Evolutionary conservation across 2,888 invertebrate species (phyloP).

Genomic region (Corbicula japonica): DNA sequence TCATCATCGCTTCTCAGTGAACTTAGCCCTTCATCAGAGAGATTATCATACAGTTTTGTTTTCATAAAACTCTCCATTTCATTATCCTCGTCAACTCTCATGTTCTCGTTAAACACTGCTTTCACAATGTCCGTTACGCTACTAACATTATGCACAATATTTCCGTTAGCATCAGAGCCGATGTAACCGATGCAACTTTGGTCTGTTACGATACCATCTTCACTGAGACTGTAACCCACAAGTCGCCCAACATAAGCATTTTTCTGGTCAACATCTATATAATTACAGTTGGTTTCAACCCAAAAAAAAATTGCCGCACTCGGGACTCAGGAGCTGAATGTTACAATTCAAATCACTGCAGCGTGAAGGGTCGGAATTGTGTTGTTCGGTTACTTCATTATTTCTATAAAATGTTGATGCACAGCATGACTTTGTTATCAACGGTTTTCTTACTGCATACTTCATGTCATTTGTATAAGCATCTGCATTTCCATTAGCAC

Average conservation of each 20-base stretch:
- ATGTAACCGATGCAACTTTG: too few relatives aligned
- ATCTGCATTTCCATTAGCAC: too few relatives aligned
- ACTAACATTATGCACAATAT: slow-evolving; percentile 35
- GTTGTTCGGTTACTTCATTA: slow-evolving; percentile 8
- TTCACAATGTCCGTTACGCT: slow-evolving; percentile 51
- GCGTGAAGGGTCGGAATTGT: slow-evolving; percentile 10
- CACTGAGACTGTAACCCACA: too few relatives aligned
- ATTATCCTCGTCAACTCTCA: slow-evolving; percentile 45
- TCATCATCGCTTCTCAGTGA: slow-evolving; percentile 60
- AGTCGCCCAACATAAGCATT: too few relatives aligned
- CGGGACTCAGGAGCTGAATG: too few relatives aligned
- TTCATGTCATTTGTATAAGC: too few relatives aligned
- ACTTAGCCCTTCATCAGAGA: slow-evolving; percentile 63
- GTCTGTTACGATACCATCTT: too few relatives aligned
- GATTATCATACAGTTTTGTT: slow-evolving; percentile 54
- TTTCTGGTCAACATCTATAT: too few relatives aligned
- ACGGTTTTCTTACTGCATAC: neutral
- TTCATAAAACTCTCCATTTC: slow-evolving; percentile 66
- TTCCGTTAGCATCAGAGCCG: slow-evolving; percentile 8
- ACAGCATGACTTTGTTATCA: neutral
- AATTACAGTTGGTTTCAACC: too few relatives aligned
- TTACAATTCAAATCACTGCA: too few relatives aligned
- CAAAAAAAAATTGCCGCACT: too few relatives aligned
- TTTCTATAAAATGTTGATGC: too few relatives aligned
- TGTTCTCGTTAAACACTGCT: slow-evolving; percentile 39